These are phyloP conservation scores for Aradus depressus DNA, from an alignment of 2,888 invertebrate species.

Conservation along the genomic window DNA sequence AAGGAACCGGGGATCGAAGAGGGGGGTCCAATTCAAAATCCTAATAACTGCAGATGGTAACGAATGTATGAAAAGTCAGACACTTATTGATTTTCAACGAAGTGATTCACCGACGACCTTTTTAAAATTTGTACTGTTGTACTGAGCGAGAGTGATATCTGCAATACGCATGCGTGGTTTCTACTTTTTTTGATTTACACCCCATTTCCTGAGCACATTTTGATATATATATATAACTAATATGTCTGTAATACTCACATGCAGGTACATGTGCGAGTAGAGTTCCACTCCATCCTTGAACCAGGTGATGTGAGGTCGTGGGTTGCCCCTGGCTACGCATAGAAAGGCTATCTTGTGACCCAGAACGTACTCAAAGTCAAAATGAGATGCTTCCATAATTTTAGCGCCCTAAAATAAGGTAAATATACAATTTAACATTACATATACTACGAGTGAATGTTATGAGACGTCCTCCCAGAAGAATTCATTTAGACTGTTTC, in stretches of 20 bases:
- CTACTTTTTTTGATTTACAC: background rate
- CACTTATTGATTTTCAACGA: no score
- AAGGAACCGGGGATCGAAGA: no score
- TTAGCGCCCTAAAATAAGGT: constrained; percentile 63
- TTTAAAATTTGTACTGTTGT: no score
- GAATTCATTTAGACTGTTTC: no score
- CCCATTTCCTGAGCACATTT: background rate
- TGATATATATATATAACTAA: background rate
- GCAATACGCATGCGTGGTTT: no score
- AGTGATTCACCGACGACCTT: no score
- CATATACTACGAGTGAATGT: background rate
- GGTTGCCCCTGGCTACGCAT: constrained; percentile 81
- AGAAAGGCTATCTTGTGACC: constrained; percentile 90
- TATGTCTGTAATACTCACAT: constrained; percentile 47
- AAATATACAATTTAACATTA: background rate
- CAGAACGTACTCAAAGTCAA: constrained; percentile 84
- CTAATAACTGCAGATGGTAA: no score
- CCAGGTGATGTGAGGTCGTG: constrained; percentile 88
- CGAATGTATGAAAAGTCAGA: no score
- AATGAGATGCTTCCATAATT: constrained; percentile 77
- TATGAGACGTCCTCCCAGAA: constrained; percentile 2
- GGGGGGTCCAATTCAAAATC: no score
- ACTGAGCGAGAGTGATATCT: no score
- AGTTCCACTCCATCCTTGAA: constrained; percentile 91
- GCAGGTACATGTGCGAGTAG: constrained; percentile 76